Conservation (phyloP, 2,797 vertebrate genomes). For the Bradypus variegatus region DNA sequence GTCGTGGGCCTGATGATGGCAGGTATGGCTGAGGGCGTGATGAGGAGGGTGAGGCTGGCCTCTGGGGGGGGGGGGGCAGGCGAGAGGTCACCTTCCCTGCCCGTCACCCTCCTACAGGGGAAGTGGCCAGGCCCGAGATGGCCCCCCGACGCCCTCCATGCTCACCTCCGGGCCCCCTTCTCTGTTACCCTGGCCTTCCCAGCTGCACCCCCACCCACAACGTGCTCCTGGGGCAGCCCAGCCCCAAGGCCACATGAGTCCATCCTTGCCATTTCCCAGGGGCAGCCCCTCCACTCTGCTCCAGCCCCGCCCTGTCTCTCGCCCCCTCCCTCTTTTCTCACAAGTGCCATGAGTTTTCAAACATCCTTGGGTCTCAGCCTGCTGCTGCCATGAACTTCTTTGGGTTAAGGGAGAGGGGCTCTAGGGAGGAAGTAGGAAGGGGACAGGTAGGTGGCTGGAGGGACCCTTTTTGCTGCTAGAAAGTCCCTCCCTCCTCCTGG, state of each 20-base stretch:
- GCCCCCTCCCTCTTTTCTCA: conserved; percentile 54
- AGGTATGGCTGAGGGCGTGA: not conserved
- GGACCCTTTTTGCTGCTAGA: conserved; percentile 67
- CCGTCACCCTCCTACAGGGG: not conserved
- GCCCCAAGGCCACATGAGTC: not conserved
- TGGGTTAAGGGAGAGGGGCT: conserved; percentile 47
- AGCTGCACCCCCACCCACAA: not conserved
- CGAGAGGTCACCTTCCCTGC: not conserved
- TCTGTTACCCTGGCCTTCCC: not conserved
- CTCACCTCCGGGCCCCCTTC: not conserved
- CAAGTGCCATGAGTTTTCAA: conserved; percentile 69
- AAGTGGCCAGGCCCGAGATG: not conserved
- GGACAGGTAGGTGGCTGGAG: conserved; percentile 43
- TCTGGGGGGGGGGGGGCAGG: not conserved
- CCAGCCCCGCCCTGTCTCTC: conserved; percentile 30
- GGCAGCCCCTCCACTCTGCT: conserved; percentile 13
- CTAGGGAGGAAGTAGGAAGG: conserved; percentile 28
- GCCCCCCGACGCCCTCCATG: conserved; percentile 15
- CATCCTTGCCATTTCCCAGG: conserved; percentile 44
- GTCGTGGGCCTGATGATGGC: not conserved
- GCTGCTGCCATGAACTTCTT: conserved; percentile 58
- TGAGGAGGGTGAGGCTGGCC: not conserved
- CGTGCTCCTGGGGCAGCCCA: not conserved
- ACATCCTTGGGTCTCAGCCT: conserved; percentile 64
- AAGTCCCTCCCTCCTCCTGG: conserved; percentile 52